Percentiles rank a stretch among this genome's conserved stretches.
These are phyloP conservation scores for Tetramorium alpestre DNA, from an alignment of 1,140 invertebrate species.

Conservation along the genomic window DNA sequence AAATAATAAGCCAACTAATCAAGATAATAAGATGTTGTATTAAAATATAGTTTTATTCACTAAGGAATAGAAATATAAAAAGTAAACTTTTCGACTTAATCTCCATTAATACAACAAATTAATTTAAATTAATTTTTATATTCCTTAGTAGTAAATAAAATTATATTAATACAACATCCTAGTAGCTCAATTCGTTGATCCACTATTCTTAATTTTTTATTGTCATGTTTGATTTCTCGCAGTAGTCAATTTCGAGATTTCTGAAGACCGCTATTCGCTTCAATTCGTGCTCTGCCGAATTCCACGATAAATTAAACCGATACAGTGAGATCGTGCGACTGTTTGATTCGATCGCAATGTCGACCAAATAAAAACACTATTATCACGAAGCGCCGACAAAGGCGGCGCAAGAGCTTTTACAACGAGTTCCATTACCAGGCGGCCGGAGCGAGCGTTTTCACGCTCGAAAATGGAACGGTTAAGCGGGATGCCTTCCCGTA, in stretches of 20 bases:
- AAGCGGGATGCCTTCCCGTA: conserved; percentile 2
- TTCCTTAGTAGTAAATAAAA: no score
- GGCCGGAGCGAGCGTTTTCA: background rate
- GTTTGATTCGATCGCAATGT: background rate
- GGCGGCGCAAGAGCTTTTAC: conserved; percentile 34
- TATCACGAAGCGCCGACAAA: background rate
- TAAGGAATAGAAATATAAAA: no score
- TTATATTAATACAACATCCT: no score
- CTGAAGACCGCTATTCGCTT: background rate
- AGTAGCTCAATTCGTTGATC: no score
- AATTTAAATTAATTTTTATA: no score
- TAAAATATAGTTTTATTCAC: no score
- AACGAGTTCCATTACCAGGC: conserved; percentile 17
- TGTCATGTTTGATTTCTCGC: background rate
- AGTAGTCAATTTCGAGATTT: background rate
- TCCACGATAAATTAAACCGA: conserved; percentile 2
- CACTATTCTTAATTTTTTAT: no score
- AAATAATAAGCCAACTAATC: no score
- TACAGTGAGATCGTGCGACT: background rate
- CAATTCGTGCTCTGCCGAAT: background rate
- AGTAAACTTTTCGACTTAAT: no score
- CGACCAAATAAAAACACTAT: conserved; percentile 20
- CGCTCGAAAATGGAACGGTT: conserved; percentile 30
- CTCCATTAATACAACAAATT: no score
- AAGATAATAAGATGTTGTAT: no score